A percentile compares a stretch with the other conserved stretches of the same genome.
Conservation (phyloP, 2,888 invertebrate genomes). For the Lasioglossum marginatum region DNA sequence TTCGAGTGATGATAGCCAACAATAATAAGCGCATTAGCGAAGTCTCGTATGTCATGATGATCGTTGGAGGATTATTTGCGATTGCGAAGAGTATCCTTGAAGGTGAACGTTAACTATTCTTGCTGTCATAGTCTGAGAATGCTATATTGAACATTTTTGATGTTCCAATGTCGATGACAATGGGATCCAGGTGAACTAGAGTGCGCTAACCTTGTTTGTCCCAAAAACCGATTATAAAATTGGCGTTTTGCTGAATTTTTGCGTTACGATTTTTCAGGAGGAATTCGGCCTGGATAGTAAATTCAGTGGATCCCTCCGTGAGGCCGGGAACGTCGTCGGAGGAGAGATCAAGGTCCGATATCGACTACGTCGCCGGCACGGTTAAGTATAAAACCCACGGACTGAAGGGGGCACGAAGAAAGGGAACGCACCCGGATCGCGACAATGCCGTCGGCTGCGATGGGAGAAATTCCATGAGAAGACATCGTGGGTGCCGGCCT, state of each 20-base stretch:
- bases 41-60: background rate
- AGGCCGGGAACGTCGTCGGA: slow-evolving; percentile 54
- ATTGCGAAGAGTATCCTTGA: background rate
- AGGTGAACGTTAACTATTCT: background rate
- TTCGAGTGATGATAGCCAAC: background rate
- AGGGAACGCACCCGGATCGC: slow-evolving; percentile 40
- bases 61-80: background rate
- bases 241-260: background rate
- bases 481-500: slow-evolving; percentile 60
- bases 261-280: slow-evolving; percentile 59
- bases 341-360: slow-evolving; percentile 54
- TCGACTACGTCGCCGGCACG: slow-evolving; percentile 47
- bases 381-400: slow-evolving; percentile 69
- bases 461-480: slow-evolving; percentile 50
- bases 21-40: background rate
- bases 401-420: slow-evolving; percentile 56
- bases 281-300: slow-evolving; percentile 67
- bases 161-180: background rate
- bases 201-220: background rate
- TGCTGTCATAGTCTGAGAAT: background rate
- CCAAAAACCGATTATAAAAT: background rate
- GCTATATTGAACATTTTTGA: background rate
- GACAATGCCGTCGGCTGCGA: slow-evolving; percentile 54
- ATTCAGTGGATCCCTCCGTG: slow-evolving; percentile 62
- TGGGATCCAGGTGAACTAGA: background rate